phyloP scores from a whole-genome alignment of 2,113 vertebrate genomes.

The Odocoileus virginianus region DNA sequence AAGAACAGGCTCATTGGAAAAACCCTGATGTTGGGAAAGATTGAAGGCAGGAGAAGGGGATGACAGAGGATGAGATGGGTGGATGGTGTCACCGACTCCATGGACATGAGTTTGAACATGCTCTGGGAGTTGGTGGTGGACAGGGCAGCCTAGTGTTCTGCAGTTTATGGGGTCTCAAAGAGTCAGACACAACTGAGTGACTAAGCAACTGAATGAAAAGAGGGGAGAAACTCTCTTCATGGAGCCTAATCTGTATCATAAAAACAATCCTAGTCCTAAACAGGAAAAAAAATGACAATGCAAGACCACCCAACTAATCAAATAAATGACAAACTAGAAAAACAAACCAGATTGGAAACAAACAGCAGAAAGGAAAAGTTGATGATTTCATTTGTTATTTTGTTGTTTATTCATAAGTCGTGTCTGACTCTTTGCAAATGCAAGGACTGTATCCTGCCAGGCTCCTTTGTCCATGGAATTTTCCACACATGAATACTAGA shows the following conservation, averaged over 20 bases:
- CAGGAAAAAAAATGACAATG: neutral
- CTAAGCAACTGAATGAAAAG: neutral
- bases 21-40: neutral
- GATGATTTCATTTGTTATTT: neutral
- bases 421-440: neutral
- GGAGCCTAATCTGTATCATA: neutral
- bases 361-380: neutral
- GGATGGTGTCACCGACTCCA: neutral
- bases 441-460: neutral
- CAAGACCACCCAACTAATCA: neutral
- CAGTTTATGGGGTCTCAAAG: neutral
- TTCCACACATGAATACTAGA: neutral
- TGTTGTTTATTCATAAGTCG: neutral
- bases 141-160: neutral
- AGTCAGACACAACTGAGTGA: neutral
- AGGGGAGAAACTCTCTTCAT: neutral
- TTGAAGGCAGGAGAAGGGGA: neutral
- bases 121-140: neutral
- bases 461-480: neutral
- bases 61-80: neutral
- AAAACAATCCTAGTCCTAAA: neutral
- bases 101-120: neutral
- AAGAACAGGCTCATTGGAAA: accelerated
- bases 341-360: neutral
- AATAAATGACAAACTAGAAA: neutral